Percentiles rank a stretch among this genome's conserved stretches.
These are phyloP conservation scores for Cettia cetti DNA, from an alignment of 2,113 vertebrate species.

Conservation along the genomic window DNA sequence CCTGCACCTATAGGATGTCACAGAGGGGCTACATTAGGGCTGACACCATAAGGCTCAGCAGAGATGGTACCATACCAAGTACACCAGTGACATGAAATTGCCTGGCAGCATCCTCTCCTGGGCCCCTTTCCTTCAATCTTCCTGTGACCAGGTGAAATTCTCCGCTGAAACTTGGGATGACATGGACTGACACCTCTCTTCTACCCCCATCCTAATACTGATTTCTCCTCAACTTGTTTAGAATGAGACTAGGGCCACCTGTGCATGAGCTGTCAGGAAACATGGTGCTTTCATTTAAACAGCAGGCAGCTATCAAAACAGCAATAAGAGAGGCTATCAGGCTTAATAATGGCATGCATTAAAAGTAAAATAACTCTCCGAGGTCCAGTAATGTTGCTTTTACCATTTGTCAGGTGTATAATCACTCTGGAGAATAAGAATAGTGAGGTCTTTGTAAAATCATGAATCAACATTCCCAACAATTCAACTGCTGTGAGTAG, in stretches of 20 bases:
- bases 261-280: constrained; percentile 66
- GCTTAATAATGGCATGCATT: constrained; percentile 49
- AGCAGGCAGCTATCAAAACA: constrained; percentile 76
- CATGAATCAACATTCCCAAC: constrained; percentile 66
- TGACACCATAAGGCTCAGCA: background rate
- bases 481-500: constrained; percentile 68
- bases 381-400: constrained; percentile 61
- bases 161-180: background rate
- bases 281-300: constrained; percentile 50
- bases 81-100: background rate
- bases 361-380: constrained; percentile 59
- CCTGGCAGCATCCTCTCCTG: background rate
- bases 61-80: background rate
- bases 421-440: constrained; percentile 65
- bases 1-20: background rate
- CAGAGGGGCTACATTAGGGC: background rate
- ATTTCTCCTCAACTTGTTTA: constrained; percentile 56
- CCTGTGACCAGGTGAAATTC: background rate
- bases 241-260: constrained; percentile 58
- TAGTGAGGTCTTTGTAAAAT: constrained; percentile 70
- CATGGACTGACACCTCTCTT: background rate
- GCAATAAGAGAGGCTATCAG: constrained; percentile 52
- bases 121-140: background rate
- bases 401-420: constrained; percentile 72
- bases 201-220: background rate